phyloP scores from a whole-genome alignment of 2,888 invertebrate genomes.

The Xestia ashworthii region DNA sequence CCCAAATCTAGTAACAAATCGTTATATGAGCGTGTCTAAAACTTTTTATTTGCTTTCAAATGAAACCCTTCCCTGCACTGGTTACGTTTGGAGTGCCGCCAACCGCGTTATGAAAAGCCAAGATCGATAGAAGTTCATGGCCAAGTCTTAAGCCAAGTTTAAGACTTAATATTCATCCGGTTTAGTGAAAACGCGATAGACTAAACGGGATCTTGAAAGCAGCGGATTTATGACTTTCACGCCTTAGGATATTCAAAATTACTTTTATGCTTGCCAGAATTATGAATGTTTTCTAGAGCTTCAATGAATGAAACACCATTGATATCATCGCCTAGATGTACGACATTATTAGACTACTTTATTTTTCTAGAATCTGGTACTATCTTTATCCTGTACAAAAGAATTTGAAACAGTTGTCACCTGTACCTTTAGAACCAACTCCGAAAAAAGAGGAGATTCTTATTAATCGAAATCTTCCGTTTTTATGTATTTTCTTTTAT shows the following conservation, averaged over 20 bases:
- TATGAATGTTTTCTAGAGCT: no score
- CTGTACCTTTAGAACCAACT: neutral
- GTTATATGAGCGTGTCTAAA: slow-evolving; percentile 19
- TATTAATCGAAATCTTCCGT: neutral
- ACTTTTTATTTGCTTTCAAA: slow-evolving; percentile 46
- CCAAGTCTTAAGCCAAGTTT: slow-evolving; percentile 54
- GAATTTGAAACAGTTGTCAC: neutral
- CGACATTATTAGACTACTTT: no score
- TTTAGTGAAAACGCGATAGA: slow-evolving; percentile 44
- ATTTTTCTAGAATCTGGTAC: no score
- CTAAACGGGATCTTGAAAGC: neutral
- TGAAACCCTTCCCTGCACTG: slow-evolving; percentile 41
- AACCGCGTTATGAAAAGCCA: slow-evolving; percentile 58
- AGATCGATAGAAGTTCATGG: slow-evolving; percentile 63
- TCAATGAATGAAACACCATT: no score
- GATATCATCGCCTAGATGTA: no score
- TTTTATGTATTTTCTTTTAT: neutral
- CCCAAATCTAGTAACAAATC: slow-evolving; percentile 47
- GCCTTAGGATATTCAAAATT: neutral
- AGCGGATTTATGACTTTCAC: slow-evolving; percentile 2
- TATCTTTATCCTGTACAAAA: no score
- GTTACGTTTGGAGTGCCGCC: slow-evolving; percentile 59
- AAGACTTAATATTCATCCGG: slow-evolving; percentile 47
- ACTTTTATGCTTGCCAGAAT: neutral
- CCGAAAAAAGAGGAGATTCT: neutral